Evolutionary conservation across 2,797 vertebrate genomes (phyloP).

Genomic region (Cercopithecus diana): DNA sequence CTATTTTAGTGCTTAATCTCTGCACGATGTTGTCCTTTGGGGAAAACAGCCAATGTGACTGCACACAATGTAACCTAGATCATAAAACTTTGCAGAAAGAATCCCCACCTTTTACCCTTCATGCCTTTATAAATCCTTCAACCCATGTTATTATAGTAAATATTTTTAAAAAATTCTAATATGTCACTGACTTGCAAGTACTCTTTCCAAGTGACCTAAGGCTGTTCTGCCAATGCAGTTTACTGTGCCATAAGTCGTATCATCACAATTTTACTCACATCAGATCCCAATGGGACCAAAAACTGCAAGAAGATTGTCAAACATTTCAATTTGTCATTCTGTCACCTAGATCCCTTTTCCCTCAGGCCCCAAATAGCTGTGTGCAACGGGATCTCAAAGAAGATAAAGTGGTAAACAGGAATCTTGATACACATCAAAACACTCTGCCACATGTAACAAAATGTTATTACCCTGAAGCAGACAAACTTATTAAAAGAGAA

Average conservation of each 20-base stretch:
- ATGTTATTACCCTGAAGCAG: background rate
- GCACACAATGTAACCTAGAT: background rate
- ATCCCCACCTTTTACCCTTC: background rate
- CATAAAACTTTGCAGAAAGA: background rate
- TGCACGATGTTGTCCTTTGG: background rate
- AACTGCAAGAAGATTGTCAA: background rate
- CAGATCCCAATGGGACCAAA: background rate
- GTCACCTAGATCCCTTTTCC: background rate
- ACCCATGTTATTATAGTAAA: background rate
- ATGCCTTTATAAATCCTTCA: background rate
- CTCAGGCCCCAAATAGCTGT: background rate
- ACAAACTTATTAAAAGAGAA: conserved; percentile 45
- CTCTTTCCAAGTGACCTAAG: background rate
- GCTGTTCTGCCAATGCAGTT: background rate
- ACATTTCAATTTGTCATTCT: conserved; percentile 47
- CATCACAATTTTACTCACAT: background rate
- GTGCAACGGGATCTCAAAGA: background rate
- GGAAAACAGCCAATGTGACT: background rate
- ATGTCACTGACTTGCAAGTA: background rate
- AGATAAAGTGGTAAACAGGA: background rate
- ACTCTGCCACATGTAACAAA: background rate
- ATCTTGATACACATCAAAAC: conserved; percentile 19
- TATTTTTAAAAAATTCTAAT: background rate
- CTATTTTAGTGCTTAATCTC: background rate
- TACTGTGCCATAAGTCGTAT: background rate